Evolutionary conservation across 2,888 invertebrate genomes (phyloP).

Genomic region (Deilephila porcellus): DNA sequence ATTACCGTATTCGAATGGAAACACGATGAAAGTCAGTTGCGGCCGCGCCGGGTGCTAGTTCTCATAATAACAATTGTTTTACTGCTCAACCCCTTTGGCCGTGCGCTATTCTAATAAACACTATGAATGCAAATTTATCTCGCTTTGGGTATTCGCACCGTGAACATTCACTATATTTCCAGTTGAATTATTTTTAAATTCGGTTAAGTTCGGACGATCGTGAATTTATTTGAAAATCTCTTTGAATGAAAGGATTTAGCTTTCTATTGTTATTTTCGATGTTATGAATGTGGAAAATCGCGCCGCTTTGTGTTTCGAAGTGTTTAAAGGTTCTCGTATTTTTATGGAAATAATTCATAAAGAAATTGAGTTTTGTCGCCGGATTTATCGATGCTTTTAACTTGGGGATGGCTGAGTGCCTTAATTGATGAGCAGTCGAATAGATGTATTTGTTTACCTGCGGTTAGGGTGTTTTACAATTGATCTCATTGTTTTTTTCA

Average conservation of each 20-base stretch:
- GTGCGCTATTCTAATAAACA: slow-evolving; percentile 61
- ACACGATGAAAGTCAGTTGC: slow-evolving; percentile 42
- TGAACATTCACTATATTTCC: slow-evolving; percentile 42
- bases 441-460: neutral
- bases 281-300: neutral
- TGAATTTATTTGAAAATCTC: neutral
- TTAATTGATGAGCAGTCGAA: neutral
- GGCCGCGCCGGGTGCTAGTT: slow-evolving; percentile 51
- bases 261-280: slow-evolving; percentile 12
- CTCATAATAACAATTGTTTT: slow-evolving; percentile 59
- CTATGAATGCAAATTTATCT: slow-evolving; percentile 63
- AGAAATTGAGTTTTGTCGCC: slow-evolving; percentile 6
- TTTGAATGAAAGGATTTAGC: neutral
- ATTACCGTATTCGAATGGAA: slow-evolving; percentile 38
- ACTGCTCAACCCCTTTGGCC: slow-evolving; percentile 50
- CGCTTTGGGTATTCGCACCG: slow-evolving; percentile 42
- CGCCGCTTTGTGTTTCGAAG: neutral
- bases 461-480: neutral
- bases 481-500: no score
- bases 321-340: slow-evolving; percentile 1
- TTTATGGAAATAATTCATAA: neutral
- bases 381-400: slow-evolving; percentile 23
- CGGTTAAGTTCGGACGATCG: slow-evolving; percentile 18
- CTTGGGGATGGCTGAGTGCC: neutral
- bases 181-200: slow-evolving; percentile 43